Percentiles rank a stretch among this genome's conserved stretches.
Evolutionary conservation across 1,140 invertebrate genomes (phyloP).

Genomic region (Agrilus planipennis): DNA sequence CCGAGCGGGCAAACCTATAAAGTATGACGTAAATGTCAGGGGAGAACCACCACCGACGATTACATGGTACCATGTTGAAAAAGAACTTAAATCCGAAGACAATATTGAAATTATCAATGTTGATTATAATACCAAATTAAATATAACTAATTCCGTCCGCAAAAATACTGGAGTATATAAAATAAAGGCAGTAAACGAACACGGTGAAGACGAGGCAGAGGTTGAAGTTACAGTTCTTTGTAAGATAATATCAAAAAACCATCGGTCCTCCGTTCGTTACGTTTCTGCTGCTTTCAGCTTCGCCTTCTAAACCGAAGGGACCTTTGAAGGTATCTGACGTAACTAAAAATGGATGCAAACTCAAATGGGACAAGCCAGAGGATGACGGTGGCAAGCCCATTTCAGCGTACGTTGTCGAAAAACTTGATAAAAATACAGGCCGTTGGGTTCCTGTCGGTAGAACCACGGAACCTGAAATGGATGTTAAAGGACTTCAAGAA

Average conservation of each 20-base stretch:
- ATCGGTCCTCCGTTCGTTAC: constrained; percentile 4
- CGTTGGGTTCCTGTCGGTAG: constrained; percentile 88
- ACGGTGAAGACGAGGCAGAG: constrained; percentile 86
- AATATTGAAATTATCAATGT: constrained; percentile 80
- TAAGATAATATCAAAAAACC: constrained; percentile 32
- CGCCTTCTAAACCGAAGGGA: constrained; percentile 75
- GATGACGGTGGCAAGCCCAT: constrained; percentile 96
- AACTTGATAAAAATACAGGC: constrained; percentile 85
- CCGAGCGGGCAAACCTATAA: constrained; percentile 82
- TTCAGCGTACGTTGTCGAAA: constrained; percentile 94
- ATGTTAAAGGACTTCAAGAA: constrained; percentile 82
- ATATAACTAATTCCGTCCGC: constrained; percentile 68
- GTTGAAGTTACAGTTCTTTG: constrained; percentile 86
- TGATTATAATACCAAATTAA: constrained; percentile 89
- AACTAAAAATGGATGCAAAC: constrained; percentile 80
- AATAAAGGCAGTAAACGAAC: constrained; percentile 82
- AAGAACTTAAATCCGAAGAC: constrained; percentile 44
- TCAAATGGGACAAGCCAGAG: constrained; percentile 95
- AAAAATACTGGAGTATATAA: constrained; percentile 84
- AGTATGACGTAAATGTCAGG: constrained; percentile 85
- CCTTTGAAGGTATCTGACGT: constrained; percentile 88
- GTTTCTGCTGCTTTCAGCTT: constrained; percentile 38
- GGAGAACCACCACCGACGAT: constrained; percentile 90
- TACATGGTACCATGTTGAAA: constrained; percentile 64
- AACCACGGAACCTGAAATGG: constrained; percentile 74